Evolutionary conservation across 1,140 invertebrate species (phyloP), one percentile per base, ranked within the genome.

Genomic region (Patella vulgata): DNA sequence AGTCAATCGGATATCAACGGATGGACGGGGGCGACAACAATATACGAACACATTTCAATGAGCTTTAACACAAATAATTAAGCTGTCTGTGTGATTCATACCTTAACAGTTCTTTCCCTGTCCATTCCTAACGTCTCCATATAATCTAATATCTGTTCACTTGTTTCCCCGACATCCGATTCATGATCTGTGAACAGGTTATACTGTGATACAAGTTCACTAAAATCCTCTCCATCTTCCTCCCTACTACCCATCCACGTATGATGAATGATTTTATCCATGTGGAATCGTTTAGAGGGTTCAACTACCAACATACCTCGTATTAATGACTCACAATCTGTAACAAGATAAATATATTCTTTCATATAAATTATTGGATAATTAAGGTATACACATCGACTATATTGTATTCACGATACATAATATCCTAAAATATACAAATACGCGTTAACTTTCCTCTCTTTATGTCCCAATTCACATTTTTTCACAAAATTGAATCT

Each of bases 91-190:
- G n/a, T n/a, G n/a, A n/a, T n/a, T n/a, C 9, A 73, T 77, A 91
- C 89, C 85, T 93, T 90, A 81, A 89, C 86, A 30, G 93, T 95
- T 85, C 92, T 92, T 43, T 89, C 87, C 40, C 92, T 89, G 79
- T 96, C 93, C 63, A 97, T 94, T 39, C 93, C 93, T 61, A 96
- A 88, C 76, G 91, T 94, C 70, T 95, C 92, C 94, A 97, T 97
- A 25, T 97, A 88, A 60, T 91, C 83, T 3, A 97, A 86, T 58
- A 97, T 93, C 84, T 95, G 93, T 77, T 97, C 94, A 78, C 94
- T 95, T 9, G 82, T 64, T 54, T 63, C 63, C 64, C 77, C 76
- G 74, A 78, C 66, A 5, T 64, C 65, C 9, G 30, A n/a, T 14
- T 28, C 25, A 25, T 11, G 14, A 48, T 23, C 21, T 8, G 33